Evolutionary conservation across 2,113 vertebrate genomes (phyloP).

Genomic region (Megalops atlanticus): DNA sequence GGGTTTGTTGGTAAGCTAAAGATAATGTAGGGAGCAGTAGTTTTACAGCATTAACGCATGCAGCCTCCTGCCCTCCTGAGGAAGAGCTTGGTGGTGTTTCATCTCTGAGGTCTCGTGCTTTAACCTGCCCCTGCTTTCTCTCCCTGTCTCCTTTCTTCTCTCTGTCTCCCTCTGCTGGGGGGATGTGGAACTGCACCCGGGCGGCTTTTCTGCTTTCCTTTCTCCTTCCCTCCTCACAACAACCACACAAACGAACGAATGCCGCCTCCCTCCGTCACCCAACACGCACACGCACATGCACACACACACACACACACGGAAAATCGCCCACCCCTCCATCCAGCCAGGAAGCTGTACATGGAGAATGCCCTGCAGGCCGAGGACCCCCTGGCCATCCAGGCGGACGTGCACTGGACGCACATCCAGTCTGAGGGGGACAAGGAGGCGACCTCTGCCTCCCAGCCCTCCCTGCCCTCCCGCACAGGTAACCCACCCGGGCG

Average conservation of each 20-base stretch:
- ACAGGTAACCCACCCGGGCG: conserved; percentile 83
- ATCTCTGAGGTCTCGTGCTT: conserved; percentile 45
- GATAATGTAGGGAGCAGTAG: too few species aligned
- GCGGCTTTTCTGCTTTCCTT: too few species aligned
- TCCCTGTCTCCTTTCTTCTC: conserved; percentile 41
- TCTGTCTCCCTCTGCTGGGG: conserved; percentile 33
- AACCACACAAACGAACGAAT: conserved; percentile 25
- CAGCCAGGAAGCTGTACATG: conserved; percentile 82
- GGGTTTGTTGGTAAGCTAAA: too few species aligned
- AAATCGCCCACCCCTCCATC: neutral
- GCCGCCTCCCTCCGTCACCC: too few species aligned
- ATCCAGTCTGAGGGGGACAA: conserved; percentile 73
- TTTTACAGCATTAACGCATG: too few species aligned
- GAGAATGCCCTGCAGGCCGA: conserved; percentile 76
- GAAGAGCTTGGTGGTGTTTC: neutral
- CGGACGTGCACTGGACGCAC: conserved; percentile 79
- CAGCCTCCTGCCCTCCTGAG: neutral
- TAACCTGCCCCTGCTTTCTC: conserved; percentile 10
- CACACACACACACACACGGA: conserved; percentile 5
- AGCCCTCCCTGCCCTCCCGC: conserved; percentile 59
- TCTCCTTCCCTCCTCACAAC: conserved; percentile 21
- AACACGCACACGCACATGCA: neutral
- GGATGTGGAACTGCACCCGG: conserved; percentile 19
- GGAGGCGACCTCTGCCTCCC: conserved; percentile 71
- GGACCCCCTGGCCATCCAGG: conserved; percentile 80